These are phyloP conservation scores for Malthinus seriepunctatus DNA, from an alignment of 2,888 invertebrate genomes.

Conservation along the genomic window DNA sequence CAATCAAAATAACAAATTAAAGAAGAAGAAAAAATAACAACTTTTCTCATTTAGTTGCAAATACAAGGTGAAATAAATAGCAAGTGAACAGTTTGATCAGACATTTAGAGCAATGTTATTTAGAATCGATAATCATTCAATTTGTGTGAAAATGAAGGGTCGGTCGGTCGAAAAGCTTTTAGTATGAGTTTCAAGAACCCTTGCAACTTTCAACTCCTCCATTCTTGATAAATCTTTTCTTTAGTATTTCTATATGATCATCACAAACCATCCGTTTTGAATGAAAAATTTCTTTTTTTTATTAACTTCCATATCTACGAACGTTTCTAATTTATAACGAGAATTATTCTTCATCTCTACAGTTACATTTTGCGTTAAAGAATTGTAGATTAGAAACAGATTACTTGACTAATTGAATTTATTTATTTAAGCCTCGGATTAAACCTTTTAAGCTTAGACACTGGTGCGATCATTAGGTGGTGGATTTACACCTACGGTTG, in stretches of 20 bases:
- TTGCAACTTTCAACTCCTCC: slow-evolving; percentile 12
- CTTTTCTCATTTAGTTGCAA: slow-evolving; percentile 5
- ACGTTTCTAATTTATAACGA: too few relatives aligned
- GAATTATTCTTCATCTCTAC: too few relatives aligned
- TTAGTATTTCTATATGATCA: slow-evolving; percentile 14
- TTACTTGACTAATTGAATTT: too few relatives aligned
- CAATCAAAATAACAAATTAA: too few relatives aligned
- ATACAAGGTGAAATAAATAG: background rate
- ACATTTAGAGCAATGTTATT: background rate
- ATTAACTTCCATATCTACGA: too few relatives aligned
- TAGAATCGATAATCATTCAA: slow-evolving; percentile 20
- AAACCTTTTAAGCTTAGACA: too few relatives aligned
- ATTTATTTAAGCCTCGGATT: too few relatives aligned
- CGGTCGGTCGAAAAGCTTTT: slow-evolving; percentile 17
- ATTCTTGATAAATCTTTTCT: slow-evolving; percentile 18
- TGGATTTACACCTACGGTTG: too few relatives aligned
- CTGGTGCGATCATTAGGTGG: too few relatives aligned
- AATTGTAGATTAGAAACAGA: too few relatives aligned
- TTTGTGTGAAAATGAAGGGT: slow-evolving; percentile 19
- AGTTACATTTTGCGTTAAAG: too few relatives aligned
- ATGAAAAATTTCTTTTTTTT: too few relatives aligned
- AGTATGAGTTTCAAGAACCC: slow-evolving; percentile 16
- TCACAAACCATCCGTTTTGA: slow-evolving; percentile 1
- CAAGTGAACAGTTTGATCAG: background rate
- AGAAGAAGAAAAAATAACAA: background rate